A percentile compares a stretch with the other conserved stretches of the same genome.
phyloP scores from a whole-genome alignment of 2,113 vertebrate genomes.

The Psilopogon haemacephalus region DNA sequence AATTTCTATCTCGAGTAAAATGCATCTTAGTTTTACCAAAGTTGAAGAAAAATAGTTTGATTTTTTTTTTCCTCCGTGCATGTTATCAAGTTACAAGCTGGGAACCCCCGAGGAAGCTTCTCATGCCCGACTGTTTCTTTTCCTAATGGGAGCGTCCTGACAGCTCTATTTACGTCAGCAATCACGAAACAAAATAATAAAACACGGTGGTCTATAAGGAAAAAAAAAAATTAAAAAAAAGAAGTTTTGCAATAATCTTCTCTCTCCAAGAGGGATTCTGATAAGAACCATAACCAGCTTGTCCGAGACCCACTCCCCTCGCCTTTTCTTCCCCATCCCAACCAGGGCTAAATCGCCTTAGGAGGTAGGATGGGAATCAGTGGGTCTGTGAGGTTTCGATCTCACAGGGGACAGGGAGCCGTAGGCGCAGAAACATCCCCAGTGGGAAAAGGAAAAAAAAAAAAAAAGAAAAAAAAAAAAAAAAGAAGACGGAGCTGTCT shows the following conservation, averaged over 20 bases:
- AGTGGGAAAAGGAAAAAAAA: too few species aligned
- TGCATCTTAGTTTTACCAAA: background rate
- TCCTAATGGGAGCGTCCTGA: background rate
- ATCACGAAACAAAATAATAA: background rate
- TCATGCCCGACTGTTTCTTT: background rate
- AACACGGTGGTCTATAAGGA: background rate
- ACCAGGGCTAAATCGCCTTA: too few species aligned
- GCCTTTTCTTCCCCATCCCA: background rate
- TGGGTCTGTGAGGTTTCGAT: background rate
- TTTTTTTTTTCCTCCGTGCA: background rate
- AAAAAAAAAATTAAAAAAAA: accelerated
- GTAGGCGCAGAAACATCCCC: background rate
- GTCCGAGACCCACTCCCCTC: background rate
- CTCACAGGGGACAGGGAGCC: background rate
- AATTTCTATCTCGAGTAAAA: background rate
- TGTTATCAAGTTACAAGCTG: too few species aligned
- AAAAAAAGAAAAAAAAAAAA: background rate
- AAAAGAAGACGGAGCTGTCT: background rate
- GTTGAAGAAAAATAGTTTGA: background rate
- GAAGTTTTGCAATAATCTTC: background rate
- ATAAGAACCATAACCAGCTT: background rate
- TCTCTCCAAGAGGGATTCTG: background rate
- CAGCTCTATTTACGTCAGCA: background rate
- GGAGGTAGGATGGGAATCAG: background rate
- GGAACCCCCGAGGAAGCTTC: background rate